Conservation (phyloP, 1,140 invertebrate genomes). For the Drosophila punjabiensis region DNA sequence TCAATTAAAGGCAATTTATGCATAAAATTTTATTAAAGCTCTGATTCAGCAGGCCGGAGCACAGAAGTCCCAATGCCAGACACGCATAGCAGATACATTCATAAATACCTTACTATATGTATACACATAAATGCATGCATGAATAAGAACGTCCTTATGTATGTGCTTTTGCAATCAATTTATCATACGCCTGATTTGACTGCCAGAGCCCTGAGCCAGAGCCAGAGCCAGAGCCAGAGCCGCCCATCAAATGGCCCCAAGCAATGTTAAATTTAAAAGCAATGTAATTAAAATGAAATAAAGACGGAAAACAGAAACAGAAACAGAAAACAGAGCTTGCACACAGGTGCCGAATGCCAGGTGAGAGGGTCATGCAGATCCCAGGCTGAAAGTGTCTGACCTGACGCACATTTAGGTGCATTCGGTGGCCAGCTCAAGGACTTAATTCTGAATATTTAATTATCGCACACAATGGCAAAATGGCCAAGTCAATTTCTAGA, state of each 20-base stretch:
- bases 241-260: conserved; percentile 20
- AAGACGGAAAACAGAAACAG: conserved; percentile 35
- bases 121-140: conserved; percentile 9
- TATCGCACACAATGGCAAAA: conserved; percentile 31
- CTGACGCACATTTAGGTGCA: conserved; percentile 24
- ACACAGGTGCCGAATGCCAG: conserved; percentile 25
- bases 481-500: conserved; percentile 29
- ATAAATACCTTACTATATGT: conserved; percentile 4
- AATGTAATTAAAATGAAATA: conserved; percentile 77
- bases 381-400: background rate
- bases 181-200: conserved; percentile 75
- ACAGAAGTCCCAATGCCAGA: conserved; percentile 33
- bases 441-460: conserved; percentile 44
- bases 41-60: background rate
- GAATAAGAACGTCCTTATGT: conserved; percentile 19
- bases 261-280: conserved; percentile 56
- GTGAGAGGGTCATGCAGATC: conserved; percentile 11
- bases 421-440: conserved; percentile 10
- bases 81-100: conserved; percentile 11
- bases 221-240: conserved; percentile 22
- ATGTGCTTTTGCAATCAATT: conserved; percentile 69
- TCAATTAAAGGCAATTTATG: conserved; percentile 67
- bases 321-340: conserved; percentile 14
- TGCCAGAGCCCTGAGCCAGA: conserved; percentile 21
- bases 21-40: conserved; percentile 52